Percentiles rank a stretch among this genome's conserved stretches.
Conservation (phyloP, 2,113 vertebrate species). For the Gadus macrocephalus region DNA sequence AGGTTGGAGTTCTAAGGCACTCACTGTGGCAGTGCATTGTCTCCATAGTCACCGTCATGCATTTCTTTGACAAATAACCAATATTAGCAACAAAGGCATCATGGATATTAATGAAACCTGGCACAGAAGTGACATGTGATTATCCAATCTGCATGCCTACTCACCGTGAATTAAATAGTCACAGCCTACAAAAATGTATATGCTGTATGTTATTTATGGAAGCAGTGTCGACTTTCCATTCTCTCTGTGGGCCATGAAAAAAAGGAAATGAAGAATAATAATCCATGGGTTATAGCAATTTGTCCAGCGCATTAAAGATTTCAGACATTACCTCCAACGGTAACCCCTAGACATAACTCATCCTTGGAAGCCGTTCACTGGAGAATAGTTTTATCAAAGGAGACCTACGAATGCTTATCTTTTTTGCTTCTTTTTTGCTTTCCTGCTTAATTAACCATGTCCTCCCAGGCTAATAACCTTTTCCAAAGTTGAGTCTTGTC, state of each 20-base stretch:
- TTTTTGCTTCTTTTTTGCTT: conserved; percentile 31
- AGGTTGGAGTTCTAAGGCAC: too few relatives aligned
- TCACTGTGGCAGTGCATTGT: too few relatives aligned
- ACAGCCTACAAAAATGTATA: too few relatives aligned
- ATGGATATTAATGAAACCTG: too few relatives aligned
- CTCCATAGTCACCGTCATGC: too few relatives aligned
- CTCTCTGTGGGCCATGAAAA: conserved; percentile 33
- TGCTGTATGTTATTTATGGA: too few relatives aligned
- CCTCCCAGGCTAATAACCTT: conserved; percentile 55
- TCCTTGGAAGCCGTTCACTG: background rate
- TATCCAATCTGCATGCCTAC: background rate
- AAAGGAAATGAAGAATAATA: conserved; percentile 19
- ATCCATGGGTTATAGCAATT: conserved; percentile 14
- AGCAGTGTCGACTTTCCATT: too few relatives aligned
- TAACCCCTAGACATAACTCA: conserved; percentile 26
- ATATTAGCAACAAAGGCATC: too few relatives aligned
- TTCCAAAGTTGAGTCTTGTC: conserved; percentile 48
- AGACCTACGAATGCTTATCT: background rate
- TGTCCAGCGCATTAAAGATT: conserved; percentile 24
- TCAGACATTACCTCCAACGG: conserved; percentile 19
- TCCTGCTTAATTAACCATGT: conserved; percentile 47
- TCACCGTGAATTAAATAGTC: background rate
- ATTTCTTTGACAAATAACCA: too few relatives aligned
- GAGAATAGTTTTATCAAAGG: conserved; percentile 17
- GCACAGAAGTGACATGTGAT: too few relatives aligned